phyloP scores from a whole-genome alignment of 2,113 vertebrate genomes.

The Tilapia sparmanii region DNA sequence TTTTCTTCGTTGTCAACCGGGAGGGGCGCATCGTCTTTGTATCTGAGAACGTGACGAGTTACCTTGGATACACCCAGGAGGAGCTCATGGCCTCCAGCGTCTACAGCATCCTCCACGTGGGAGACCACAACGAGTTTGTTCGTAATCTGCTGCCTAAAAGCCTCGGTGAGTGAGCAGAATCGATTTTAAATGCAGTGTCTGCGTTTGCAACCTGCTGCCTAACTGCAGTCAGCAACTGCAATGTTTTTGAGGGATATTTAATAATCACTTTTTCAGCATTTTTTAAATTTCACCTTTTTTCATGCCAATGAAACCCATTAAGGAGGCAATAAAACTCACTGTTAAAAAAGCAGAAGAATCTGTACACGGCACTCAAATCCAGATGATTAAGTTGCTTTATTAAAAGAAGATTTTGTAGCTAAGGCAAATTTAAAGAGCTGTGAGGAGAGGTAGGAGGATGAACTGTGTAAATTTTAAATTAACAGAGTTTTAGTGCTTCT shows the following conservation, averaged over 20 bases:
- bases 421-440: neutral
- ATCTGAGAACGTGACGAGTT: conserved; percentile 88
- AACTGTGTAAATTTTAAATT: neutral
- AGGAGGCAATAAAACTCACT: neutral
- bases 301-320: neutral
- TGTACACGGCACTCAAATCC: neutral
- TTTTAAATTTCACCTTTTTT: conserved; percentile 1
- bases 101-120: conserved; percentile 95
- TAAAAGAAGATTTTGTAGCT: neutral
- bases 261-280: neutral
- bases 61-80: conserved; percentile 90
- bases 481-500: neutral
- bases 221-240: neutral
- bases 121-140: conserved; percentile 92
- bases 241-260: neutral
- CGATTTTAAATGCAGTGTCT: neutral
- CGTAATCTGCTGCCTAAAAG: conserved; percentile 91
- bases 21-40: conserved; percentile 94
- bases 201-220: neutral
- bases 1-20: conserved; percentile 93
- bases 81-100: conserved; percentile 95
- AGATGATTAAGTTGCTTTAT: neutral
- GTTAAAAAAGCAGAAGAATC: neutral
- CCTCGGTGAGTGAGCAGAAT: conserved; percentile 72
- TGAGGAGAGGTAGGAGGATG: neutral